phyloP scores from a whole-genome alignment of 2,888 invertebrate species.

The Miltochrista miniata region DNA sequence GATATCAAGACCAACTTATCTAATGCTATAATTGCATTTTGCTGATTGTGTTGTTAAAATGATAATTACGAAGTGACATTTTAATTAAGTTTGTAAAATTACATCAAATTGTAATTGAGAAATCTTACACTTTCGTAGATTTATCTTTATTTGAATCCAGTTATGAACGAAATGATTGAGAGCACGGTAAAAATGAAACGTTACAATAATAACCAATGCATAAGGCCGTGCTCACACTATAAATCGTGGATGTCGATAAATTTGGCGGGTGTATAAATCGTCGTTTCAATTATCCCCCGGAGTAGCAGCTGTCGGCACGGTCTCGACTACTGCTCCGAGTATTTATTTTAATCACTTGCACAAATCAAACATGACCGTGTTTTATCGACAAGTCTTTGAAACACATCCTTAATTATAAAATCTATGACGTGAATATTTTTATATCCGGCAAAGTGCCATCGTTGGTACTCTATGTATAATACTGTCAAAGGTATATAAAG shows the following conservation, averaged over 20 bases:
- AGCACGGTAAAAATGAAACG: constrained; percentile 46
- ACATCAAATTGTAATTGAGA: constrained; percentile 31
- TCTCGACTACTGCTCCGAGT: constrained; percentile 64
- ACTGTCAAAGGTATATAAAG: background rate
- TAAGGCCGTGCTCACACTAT: constrained; percentile 54
- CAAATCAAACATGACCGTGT: constrained; percentile 57
- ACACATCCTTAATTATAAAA: constrained; percentile 59
- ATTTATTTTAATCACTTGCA: constrained; percentile 78
- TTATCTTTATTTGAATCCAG: constrained; percentile 38
- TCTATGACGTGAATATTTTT: constrained; percentile 4
- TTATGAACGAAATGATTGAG: constrained; percentile 31
- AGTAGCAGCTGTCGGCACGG: constrained; percentile 75
- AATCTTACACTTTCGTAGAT: constrained; percentile 23
- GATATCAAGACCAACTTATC: constrained; percentile 37
- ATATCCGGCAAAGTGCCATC: constrained; percentile 3
- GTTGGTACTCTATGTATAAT: background rate
- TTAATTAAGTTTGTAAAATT: constrained; percentile 43
- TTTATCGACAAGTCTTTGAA: constrained; percentile 61
- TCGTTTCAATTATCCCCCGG: constrained; percentile 77
- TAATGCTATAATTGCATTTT: constrained; percentile 48
- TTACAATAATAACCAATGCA: constrained; percentile 46
- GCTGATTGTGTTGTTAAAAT: constrained; percentile 44
- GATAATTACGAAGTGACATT: constrained; percentile 48
- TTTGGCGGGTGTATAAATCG: constrained; percentile 80
- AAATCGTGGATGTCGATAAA: constrained; percentile 77